A percentile compares a stretch with the other conserved stretches of the same genome.
phyloP scores from a whole-genome alignment of 2,888 invertebrate genomes.

The Tyria jacobaeae region DNA sequence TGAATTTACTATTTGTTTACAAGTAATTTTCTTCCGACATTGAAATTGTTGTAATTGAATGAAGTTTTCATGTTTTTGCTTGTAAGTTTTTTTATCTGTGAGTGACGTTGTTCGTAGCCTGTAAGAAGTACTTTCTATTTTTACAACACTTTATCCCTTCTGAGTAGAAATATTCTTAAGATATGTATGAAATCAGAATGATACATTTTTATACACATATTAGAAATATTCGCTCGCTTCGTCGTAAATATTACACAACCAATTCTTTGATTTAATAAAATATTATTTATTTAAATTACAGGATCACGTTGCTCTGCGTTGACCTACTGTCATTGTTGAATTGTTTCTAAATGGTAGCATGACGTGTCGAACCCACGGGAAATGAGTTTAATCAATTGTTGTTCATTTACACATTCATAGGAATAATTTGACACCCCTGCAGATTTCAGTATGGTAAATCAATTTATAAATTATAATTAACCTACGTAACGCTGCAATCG shows the following conservation, averaged over 20 bases:
- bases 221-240: not conserved
- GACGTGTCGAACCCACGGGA: slow-evolving; percentile 20
- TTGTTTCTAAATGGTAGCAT: slow-evolving; percentile 2
- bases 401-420: slow-evolving; percentile 22
- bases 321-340: not conserved
- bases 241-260: too few relatives aligned
- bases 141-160: slow-evolving; percentile 7
- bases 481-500: too few relatives aligned
- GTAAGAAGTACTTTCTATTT: slow-evolving; percentile 6
- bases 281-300: too few relatives aligned
- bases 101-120: not conserved
- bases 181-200: slow-evolving; percentile 1
- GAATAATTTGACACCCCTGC: slow-evolving; percentile 21
- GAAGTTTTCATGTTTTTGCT: not conserved
- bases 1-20: slow-evolving; percentile 11
- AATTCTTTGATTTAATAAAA: too few relatives aligned
- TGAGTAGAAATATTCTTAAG: slow-evolving; percentile 3
- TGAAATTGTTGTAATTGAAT: slow-evolving; percentile 3
- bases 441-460: not conserved
- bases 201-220: not conserved
- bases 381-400: slow-evolving; percentile 25
- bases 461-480: too few relatives aligned
- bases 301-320: not conserved
- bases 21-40: not conserved
- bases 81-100: slow-evolving; percentile 4